Evolutionary conservation across 2,797 vertebrate species (phyloP).

Genomic region (Halcyon badia): DNA sequence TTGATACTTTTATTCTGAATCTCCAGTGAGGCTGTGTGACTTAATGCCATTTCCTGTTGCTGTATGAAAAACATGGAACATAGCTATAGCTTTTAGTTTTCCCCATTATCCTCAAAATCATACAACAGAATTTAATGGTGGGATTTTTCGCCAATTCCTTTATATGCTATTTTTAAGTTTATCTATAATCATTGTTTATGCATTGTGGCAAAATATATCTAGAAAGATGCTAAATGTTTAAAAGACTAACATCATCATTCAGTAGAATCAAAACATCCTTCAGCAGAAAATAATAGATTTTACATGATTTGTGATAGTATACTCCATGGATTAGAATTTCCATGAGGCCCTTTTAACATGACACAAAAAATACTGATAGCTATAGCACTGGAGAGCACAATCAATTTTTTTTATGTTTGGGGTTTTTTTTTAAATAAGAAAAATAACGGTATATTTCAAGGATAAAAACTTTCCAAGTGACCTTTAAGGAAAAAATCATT

Average conservation of each 20-base stretch:
- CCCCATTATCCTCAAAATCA: conserved; percentile 48
- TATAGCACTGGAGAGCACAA: neutral
- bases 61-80: conserved; percentile 1
- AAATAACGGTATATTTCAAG: conserved; percentile 43
- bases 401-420: neutral
- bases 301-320: neutral
- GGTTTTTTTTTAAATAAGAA: conserved; percentile 10
- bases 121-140: neutral
- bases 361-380: conserved; percentile 19
- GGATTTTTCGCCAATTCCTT: neutral
- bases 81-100: conserved; percentile 15
- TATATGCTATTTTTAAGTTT: conserved; percentile 28
- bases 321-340: conserved; percentile 39
- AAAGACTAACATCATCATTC: neutral
- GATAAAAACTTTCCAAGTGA: conserved; percentile 66
- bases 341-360: neutral
- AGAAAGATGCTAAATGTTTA: conserved; percentile 36
- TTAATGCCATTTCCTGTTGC: conserved; percentile 27
- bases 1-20: conserved; percentile 24
- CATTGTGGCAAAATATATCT: neutral
- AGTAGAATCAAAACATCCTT: conserved; percentile 32
- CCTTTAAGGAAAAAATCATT: conserved; percentile 30
- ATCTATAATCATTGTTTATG: neutral
- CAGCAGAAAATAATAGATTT: conserved; percentile 44
- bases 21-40: neutral